Evolutionary conservation across 1,140 invertebrate species (phyloP).

Genomic region (Zaprionus camerounensis): DNA sequence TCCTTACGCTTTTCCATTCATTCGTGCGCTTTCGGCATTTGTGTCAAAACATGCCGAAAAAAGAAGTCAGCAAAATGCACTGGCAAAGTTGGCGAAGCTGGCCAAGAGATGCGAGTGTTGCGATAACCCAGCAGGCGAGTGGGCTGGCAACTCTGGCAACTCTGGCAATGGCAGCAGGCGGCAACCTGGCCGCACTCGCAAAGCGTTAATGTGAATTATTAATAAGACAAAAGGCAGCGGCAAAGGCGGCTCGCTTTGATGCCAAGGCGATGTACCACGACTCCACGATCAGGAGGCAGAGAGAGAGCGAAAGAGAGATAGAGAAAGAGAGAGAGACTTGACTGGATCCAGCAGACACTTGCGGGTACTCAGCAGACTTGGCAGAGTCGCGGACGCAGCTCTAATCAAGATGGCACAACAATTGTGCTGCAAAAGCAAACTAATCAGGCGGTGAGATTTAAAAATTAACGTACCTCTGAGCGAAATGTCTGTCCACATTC

Average conservation of each 20-base stretch:
- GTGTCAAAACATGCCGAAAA: conserved; percentile 57
- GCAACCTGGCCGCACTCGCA: conserved; percentile 78
- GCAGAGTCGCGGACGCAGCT: conserved; percentile 27
- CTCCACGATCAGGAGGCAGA: background rate
- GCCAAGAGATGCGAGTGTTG: conserved; percentile 44
- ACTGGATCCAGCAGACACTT: background rate
- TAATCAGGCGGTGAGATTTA: conserved; percentile 84
- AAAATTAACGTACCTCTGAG: conserved; percentile 80
- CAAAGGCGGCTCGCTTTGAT: conserved; percentile 72
- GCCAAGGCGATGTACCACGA: conserved; percentile 19
- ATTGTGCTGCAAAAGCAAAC: conserved; percentile 69
- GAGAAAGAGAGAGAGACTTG: conserved; percentile 1
- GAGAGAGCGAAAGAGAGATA: background rate
- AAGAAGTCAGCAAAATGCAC: conserved; percentile 25
- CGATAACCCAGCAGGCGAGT: conserved; percentile 58
- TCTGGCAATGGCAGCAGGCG: conserved; percentile 63
- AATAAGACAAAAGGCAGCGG: conserved; percentile 84
- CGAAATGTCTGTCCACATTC: conserved; percentile 14
- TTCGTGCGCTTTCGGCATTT: conserved; percentile 83
- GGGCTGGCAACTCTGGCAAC: conserved; percentile 70
- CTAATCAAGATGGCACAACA: conserved; percentile 79
- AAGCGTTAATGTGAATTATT: conserved; percentile 84
- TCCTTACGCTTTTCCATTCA: background rate
- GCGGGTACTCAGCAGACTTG: conserved; percentile 6
- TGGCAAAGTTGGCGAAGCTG: background rate